A percentile compares a stretch with the other conserved stretches of the same genome.
These are phyloP conservation scores for Gila orcuttii DNA, from an alignment of 2,113 vertebrate species.

Conservation along the genomic window DNA sequence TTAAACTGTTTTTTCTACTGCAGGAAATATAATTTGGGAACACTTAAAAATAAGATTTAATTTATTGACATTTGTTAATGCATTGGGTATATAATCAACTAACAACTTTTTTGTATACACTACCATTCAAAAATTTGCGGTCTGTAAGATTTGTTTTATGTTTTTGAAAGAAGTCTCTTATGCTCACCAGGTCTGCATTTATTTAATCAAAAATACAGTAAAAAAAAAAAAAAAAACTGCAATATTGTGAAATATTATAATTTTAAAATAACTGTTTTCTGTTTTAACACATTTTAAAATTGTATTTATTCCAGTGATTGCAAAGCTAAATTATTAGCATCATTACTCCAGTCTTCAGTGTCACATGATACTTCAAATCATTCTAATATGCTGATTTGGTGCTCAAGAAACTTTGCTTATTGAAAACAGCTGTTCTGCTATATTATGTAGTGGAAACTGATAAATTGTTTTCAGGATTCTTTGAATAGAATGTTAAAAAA, in stretches of 20 bases:
- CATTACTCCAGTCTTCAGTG: not conserved
- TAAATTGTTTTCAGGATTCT: too few species aligned
- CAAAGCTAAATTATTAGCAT: not conserved
- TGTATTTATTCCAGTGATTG: not conserved
- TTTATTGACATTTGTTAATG: not conserved
- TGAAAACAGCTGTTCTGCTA: not conserved
- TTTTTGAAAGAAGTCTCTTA: not conserved
- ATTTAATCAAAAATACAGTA: not conserved
- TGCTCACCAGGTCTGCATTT: not conserved
- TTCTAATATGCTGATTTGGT: not conserved
- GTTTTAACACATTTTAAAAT: not conserved
- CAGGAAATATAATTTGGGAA: not conserved
- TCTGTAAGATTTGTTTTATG: not conserved
- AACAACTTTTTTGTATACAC: not conserved
- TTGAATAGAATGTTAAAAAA: too few species aligned
- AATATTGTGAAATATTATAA: not conserved
- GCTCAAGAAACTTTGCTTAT: not conserved
- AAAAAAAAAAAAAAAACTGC: not conserved
- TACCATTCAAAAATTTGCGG: not conserved
- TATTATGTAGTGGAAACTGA: not conserved
- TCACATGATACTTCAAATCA: not conserved
- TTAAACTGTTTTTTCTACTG: not conserved
- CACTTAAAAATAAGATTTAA: not conserved
- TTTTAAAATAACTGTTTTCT: not conserved
- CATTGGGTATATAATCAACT: not conserved